Conservation (phyloP, 2,888 invertebrate genomes). For the Drosophila subsilvestris region DNA sequence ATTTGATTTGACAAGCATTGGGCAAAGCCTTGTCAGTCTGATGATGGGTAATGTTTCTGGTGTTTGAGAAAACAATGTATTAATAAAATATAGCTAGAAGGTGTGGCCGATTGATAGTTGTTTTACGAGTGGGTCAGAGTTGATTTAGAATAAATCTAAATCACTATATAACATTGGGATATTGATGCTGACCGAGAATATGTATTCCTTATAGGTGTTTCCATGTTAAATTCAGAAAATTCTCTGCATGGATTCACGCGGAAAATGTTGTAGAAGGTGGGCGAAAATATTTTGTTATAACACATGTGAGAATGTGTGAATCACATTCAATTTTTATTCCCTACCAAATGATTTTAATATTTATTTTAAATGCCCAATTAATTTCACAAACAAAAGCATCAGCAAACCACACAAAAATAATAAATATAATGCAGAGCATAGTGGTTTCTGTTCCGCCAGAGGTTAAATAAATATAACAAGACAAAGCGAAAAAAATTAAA, state of each 20-base stretch:
- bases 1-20: slow-evolving; percentile 33
- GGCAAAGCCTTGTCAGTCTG: neutral
- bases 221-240: too few species aligned
- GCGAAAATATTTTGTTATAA: neutral
- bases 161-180: too few species aligned
- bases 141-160: too few species aligned
- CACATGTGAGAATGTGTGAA: neutral
- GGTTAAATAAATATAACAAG: slow-evolving; percentile 46
- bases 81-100: neutral
- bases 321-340: too few species aligned
- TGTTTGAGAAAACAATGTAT: neutral
- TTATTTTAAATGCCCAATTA: neutral
- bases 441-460: slow-evolving; percentile 16
- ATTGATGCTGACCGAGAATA: too few species aligned
- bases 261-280: neutral
- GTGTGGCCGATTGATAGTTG: too few species aligned
- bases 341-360: too few species aligned
- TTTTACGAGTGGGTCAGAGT: neutral
- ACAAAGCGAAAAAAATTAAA: slow-evolving; percentile 4
- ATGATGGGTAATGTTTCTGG: neutral
- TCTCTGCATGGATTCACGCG: too few species aligned
- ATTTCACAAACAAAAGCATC: neutral
- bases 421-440: neutral
- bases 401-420: neutral
- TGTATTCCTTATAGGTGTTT: too few species aligned